Evolutionary conservation across 2,888 invertebrate species (phyloP), one percentile per base, ranked within the genome.

Genomic region (Cephus runcator): DNA sequence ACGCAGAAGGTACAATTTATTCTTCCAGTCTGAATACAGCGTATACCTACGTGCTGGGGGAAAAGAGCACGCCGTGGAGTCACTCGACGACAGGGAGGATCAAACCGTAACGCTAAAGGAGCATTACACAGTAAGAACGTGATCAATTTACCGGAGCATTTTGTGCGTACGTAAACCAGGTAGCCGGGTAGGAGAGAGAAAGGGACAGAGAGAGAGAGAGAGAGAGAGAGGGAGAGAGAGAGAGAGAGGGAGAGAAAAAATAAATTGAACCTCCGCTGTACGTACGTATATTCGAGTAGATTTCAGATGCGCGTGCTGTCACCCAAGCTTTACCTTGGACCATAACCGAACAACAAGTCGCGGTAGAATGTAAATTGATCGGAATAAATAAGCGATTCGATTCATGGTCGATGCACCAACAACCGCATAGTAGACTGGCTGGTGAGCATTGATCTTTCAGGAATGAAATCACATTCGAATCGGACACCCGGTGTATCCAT

Each of bases 281-380:
- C n/a, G 33, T 71, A 71, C 71, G 71, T 71, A 71, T 71, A 71
- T 33, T 33, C 71, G 71, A 31, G 23, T 12, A 31, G 11, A 71
- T 33, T 33, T 33, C 71, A 33, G 71, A 71, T 71, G 71, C 71
- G 71, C 71, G 75, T 40, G 15, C 75, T 36, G 73, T 73, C 73
- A 73, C 73, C 73, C 34, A 34, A 35, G 31, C 34, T n/a, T 73
- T 69, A 34, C 34, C 68, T 71, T 71, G 69, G 73, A 73, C 73
- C 73, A 73, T 79, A 79, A 77, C 69, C 79, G 79, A 77, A 77
- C 56, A 36, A 69, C 75, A 75, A 40, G 75, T 69, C 76, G 73
- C 77, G 73, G 36, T 74, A 73, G 77, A 78, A 79, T 80, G 69
- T 76, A 80, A 80, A 80, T 79, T 74, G 73, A 80, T 77, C 78